Percentiles rank a stretch among this genome's conserved stretches.
phyloP scores from a whole-genome alignment of 1,140 invertebrate genomes.

The Hylaeus volcanicus region DNA sequence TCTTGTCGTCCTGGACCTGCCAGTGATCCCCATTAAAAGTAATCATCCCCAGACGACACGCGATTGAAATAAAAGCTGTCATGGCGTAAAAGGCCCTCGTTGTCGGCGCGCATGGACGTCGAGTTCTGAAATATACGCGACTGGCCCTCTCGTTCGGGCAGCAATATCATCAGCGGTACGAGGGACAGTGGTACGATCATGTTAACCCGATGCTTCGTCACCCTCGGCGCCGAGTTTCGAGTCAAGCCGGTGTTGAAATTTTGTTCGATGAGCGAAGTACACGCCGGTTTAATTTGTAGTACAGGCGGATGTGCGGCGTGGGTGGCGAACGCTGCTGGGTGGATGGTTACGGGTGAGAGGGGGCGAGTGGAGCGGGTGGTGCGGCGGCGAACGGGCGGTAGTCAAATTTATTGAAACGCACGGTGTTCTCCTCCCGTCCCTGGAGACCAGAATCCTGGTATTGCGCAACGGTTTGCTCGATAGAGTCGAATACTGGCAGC shows the following conservation, averaged over 20 bases:
- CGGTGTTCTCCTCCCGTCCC: conserved; percentile 63
- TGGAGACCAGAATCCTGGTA: conserved; percentile 53
- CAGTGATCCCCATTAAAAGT: too few species aligned
- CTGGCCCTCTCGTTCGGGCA: background rate
- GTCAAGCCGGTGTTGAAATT: conserved; percentile 66
- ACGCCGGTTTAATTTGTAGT: conserved; percentile 71
- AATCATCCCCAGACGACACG: too few species aligned
- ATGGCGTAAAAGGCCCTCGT: background rate
- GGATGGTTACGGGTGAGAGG: conserved; percentile 26
- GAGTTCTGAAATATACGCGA: conserved; percentile 17
- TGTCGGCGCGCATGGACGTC: background rate
- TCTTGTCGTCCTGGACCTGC: too few species aligned
- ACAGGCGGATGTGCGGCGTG: conserved; percentile 52
- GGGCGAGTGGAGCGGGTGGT: conserved; percentile 7
- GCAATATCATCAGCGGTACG: conserved; percentile 14
- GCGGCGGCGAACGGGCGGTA: conserved; percentile 61
- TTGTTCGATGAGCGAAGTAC: conserved; percentile 67
- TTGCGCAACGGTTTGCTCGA: conserved; percentile 56
- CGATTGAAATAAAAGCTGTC: too few species aligned
- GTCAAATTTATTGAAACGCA: conserved; percentile 76
- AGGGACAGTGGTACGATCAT: conserved; percentile 54
- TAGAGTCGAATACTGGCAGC: conserved; percentile 55
- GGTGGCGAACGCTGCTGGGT: conserved; percentile 14
- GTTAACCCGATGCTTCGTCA: conserved; percentile 67
- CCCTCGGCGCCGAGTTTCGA: conserved; percentile 59